Evolutionary conservation across 2,888 invertebrate genomes (phyloP).

Genomic region (Agrochola macilenta): DNA sequence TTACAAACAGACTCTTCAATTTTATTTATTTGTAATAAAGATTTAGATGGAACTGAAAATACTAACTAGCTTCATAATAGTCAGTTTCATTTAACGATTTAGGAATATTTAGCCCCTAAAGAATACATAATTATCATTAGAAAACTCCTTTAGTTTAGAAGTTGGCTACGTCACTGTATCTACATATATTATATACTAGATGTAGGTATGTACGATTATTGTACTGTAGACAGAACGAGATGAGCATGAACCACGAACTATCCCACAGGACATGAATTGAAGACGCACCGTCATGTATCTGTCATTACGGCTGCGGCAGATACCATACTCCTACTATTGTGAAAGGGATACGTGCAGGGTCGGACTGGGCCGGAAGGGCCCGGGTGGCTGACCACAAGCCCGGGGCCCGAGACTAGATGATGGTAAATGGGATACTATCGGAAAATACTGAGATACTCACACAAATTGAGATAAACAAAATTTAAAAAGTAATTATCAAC

Average conservation of each 20-base stretch:
- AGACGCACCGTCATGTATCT: constrained; percentile 47
- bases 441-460: too few species aligned
- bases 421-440: too few species aligned
- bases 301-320: constrained; percentile 29
- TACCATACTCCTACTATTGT: constrained; percentile 1
- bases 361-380: too few species aligned
- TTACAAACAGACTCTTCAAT: too few species aligned
- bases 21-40: too few species aligned
- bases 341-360: background rate
- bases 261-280: constrained; percentile 30
- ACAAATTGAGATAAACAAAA: too few species aligned
- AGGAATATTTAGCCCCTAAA: too few species aligned
- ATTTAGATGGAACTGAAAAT: too few species aligned
- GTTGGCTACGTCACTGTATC: background rate
- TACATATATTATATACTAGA: background rate
- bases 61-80: background rate
- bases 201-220: background rate
- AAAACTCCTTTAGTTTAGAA: background rate
- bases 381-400: too few species aligned
- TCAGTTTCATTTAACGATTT: background rate
- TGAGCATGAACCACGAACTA: constrained; percentile 6
- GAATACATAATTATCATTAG: background rate
- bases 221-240: constrained; percentile 23
- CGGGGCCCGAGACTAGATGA: too few species aligned
- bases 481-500: too few species aligned